A percentile compares a stretch with the other conserved stretches of the same genome.
These are phyloP conservation scores for Cottoperca gobio DNA, from an alignment of 2,797 vertebrate genomes.

Conservation along the genomic window DNA sequence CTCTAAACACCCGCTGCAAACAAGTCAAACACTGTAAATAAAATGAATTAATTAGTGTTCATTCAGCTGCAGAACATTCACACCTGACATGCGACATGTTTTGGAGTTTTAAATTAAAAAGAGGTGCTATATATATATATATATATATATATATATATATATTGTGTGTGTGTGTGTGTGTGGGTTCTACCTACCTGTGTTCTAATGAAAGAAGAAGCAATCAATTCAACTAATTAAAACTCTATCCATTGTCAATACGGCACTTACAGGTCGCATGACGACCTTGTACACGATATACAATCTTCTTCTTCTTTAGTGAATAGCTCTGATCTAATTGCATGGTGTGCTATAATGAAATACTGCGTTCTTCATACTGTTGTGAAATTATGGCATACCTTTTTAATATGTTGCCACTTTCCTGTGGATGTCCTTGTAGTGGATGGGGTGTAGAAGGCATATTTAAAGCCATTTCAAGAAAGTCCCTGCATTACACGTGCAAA, in stretches of 20 bases:
- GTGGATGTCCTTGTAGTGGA: constrained; percentile 4
- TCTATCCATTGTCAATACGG: constrained; percentile 3
- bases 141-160: too few relatives aligned
- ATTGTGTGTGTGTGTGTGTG: too few relatives aligned
- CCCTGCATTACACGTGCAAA: constrained; percentile 7
- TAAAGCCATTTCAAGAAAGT: constrained; percentile 30
- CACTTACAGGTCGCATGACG: constrained; percentile 7
- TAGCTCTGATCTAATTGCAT: constrained; percentile 12
- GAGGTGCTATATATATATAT: too few relatives aligned
- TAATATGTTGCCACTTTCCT: constrained; percentile 20
- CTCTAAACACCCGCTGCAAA: constrained; percentile 41
- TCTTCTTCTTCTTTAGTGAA: constrained; percentile 10
- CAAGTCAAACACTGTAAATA: constrained; percentile 32
- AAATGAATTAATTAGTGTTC: constrained; percentile 26
- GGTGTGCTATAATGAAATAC: background rate
- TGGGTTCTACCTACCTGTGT: too few relatives aligned
- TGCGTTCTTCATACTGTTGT: background rate
- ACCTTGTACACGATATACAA: constrained; percentile 2
- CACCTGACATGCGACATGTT: constrained; percentile 26
- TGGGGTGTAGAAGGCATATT: constrained; percentile 20
- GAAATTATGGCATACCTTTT: constrained; percentile 9
- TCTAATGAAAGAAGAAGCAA: constrained; percentile 38
- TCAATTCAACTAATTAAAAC: constrained; percentile 34
- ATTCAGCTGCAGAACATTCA: constrained; percentile 19
- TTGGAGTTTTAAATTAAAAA: constrained; percentile 18